Percentiles rank a stretch among this genome's conserved stretches.
Evolutionary conservation across 2,113 vertebrate species (phyloP).

Genomic region (Alligator mississippiensis): DNA sequence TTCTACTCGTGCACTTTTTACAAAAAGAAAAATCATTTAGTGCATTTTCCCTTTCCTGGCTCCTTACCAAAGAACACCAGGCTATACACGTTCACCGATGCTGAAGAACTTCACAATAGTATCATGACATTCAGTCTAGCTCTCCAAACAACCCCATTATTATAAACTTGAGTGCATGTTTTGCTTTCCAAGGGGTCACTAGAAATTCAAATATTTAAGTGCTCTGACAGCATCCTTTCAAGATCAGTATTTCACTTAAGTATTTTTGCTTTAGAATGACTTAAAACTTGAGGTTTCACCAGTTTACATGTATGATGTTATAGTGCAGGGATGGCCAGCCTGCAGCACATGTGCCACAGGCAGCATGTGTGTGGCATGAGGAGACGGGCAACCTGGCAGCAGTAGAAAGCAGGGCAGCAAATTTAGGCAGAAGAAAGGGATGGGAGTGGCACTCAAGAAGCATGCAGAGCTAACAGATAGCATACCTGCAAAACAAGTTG

Average conservation of each 20-base stretch:
- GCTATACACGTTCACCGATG: not conserved
- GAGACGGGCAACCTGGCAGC: too few relatives aligned
- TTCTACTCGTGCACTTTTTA: not conserved
- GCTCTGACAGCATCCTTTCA: not conserved
- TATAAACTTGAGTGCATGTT: constrained; percentile 13
- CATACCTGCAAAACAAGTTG: too few relatives aligned
- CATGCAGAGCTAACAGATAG: too few relatives aligned
- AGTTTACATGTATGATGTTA: not conserved
- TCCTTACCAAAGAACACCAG: not conserved
- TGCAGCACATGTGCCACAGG: too few relatives aligned
- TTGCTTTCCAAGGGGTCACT: constrained; percentile 20
- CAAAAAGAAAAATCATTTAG: not conserved
- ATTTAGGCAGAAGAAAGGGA: too few relatives aligned
- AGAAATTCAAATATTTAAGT: not conserved
- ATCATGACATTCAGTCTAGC: constrained; percentile 1
- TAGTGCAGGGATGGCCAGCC: not conserved
- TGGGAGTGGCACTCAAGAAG: too few relatives aligned
- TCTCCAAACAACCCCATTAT: not conserved
- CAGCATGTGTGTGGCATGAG: too few relatives aligned
- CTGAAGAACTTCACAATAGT: not conserved
- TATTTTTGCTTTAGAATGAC: constrained; percentile 30
- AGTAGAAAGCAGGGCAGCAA: too few relatives aligned
- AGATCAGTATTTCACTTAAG: constrained; percentile 1
- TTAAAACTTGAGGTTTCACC: constrained; percentile 15
- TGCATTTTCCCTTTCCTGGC: not conserved